Percentiles rank a stretch among this genome's conserved stretches.
phyloP scores from a whole-genome alignment of 2,797 vertebrate genomes.

The Notoglanidium macrostoma region DNA sequence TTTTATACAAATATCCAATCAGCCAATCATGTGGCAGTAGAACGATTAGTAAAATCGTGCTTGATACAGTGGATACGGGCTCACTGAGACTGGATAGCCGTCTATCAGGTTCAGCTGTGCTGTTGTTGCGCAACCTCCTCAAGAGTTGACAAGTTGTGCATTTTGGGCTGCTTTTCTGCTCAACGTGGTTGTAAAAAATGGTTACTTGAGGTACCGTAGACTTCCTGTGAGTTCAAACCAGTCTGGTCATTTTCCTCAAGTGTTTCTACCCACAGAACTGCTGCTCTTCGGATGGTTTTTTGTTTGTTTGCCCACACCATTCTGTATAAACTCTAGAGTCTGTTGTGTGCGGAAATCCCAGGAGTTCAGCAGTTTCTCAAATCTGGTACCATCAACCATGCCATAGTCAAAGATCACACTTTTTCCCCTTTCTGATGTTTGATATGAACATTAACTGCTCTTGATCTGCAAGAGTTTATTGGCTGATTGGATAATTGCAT shows the following conservation, averaged over 20 bases:
- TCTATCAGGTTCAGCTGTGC: neutral
- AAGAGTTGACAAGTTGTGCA: neutral
- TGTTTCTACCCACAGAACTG: neutral
- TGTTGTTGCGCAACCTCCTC: neutral
- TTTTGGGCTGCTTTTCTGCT: neutral
- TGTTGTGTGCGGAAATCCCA: neutral
- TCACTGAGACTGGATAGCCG: neutral
- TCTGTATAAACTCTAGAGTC: neutral
- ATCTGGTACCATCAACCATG: neutral
- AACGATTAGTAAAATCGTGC: neutral
- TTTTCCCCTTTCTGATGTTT: neutral
- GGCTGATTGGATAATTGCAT: neutral
- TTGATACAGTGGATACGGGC: neutral
- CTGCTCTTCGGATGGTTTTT: neutral
- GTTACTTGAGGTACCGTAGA: too few species aligned
- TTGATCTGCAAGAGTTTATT: neutral
- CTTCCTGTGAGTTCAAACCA: neutral
- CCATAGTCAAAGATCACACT: neutral
- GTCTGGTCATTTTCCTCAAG: neutral
- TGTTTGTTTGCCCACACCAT: neutral
- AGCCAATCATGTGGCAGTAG: neutral
- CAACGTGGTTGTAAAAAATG: neutral
- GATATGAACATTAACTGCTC: neutral
- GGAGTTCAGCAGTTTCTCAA: neutral
- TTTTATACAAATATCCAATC: neutral